phyloP scores from a whole-genome alignment of 1,140 invertebrate genomes.

The Sipha flava region DNA sequence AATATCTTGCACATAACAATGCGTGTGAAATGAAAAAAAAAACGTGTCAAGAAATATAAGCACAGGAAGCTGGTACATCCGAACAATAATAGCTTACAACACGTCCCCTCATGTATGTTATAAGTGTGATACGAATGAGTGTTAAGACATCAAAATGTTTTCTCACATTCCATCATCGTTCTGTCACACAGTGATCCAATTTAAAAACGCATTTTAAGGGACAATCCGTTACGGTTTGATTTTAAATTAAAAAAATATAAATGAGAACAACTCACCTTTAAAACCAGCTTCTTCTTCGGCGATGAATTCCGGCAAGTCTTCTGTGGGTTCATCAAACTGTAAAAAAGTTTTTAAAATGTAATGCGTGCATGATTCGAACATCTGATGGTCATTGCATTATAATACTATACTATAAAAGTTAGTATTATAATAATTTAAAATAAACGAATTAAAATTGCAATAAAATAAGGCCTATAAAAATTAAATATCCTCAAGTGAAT shows the following conservation, averaged over 20 bases:
- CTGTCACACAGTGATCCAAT: neutral
- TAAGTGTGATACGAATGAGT: neutral
- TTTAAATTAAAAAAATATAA: neutral
- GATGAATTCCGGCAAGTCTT: conserved; percentile 7
- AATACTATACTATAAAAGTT: too few relatives aligned
- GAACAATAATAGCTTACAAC: conserved; percentile 11
- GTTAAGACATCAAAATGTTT: neutral
- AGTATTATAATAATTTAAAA: too few relatives aligned
- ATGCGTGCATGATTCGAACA: too few relatives aligned
- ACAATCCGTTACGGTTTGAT: neutral
- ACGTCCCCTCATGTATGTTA: neutral
- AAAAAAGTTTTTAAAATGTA: neutral
- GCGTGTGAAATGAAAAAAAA: conserved; percentile 22
- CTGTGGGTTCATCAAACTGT: conserved; percentile 14
- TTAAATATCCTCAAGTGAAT: too few relatives aligned
- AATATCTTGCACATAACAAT: neutral
- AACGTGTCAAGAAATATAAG: neutral
- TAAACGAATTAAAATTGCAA: too few relatives aligned
- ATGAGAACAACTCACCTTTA: conserved; percentile 20
- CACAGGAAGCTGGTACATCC: conserved; percentile 13
- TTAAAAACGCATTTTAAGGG: neutral
- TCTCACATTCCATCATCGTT: conserved; percentile 29
- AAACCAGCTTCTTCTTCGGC: conserved; percentile 18
- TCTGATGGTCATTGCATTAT: too few relatives aligned
- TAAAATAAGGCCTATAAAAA: too few relatives aligned